phyloP scores from a whole-genome alignment of 2,888 invertebrate species.

The Tortricodes alternella region DNA sequence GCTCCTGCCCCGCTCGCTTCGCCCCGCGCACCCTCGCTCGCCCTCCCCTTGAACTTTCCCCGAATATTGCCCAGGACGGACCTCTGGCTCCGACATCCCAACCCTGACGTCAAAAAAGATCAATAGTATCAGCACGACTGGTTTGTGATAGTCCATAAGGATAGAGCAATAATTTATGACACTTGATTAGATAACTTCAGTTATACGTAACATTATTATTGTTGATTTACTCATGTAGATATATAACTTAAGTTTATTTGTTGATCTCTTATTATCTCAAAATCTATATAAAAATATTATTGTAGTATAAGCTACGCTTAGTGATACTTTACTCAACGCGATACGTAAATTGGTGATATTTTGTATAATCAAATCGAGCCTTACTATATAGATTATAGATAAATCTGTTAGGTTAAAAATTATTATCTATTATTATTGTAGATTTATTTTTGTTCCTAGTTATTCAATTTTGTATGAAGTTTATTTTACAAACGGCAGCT shows the following conservation, averaged over 20 bases:
- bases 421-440: conserved; percentile 54
- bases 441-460: conserved; percentile 59
- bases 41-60: conserved; percentile 68
- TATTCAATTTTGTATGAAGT: conserved; percentile 53
- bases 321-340: conserved; percentile 63
- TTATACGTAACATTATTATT: conserved; percentile 38
- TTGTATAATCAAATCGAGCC: conserved; percentile 65
- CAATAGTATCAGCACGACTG: conserved; percentile 29
- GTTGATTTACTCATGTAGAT: conserved; percentile 42
- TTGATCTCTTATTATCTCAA: conserved; percentile 65
- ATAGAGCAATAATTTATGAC: conserved; percentile 31
- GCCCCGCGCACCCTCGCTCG: conserved; percentile 58
- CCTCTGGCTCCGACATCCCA: conserved; percentile 61
- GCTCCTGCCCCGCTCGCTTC: conserved; percentile 49
- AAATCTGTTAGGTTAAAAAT: conserved; percentile 44
- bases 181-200: conserved; percentile 30
- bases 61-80: conserved; percentile 72
- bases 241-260: conserved; percentile 43
- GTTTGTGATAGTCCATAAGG: conserved; percentile 18
- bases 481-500: conserved; percentile 57
- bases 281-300: conserved; percentile 54
- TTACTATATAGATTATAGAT: conserved; percentile 60
- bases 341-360: conserved; percentile 82
- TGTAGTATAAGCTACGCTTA: conserved; percentile 59
- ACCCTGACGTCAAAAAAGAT: conserved; percentile 65